These are phyloP conservation scores for Strix uralensis DNA, from an alignment of 2,113 vertebrate genomes.

Conservation along the genomic window DNA sequence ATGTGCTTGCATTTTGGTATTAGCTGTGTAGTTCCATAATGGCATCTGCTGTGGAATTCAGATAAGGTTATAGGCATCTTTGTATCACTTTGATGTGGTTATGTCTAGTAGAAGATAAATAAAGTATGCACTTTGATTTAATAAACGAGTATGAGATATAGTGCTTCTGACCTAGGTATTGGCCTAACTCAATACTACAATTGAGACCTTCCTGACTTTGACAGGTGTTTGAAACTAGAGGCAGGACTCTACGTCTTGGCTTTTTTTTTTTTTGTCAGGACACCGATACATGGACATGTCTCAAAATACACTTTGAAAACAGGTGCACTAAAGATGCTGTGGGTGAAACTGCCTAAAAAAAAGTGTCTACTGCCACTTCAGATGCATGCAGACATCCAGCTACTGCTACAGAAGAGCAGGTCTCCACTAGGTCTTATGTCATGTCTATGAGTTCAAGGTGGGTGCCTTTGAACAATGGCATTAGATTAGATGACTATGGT, in stretches of 20 bases:
- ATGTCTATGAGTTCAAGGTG: fast-evolving
- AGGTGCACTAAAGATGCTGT: not conserved
- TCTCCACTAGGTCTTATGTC: not conserved
- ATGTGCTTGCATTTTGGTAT: not conserved
- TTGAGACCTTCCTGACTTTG: not conserved
- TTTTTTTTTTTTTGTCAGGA: not conserved
- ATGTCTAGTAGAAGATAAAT: not conserved
- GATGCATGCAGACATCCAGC: not conserved
- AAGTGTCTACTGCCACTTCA: not conserved
- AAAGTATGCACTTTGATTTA: not conserved
- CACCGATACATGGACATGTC: too few species aligned
- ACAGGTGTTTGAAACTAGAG: not conserved
- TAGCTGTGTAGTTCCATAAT: not conserved
- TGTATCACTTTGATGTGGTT: not conserved
- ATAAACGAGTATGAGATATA: not conserved
- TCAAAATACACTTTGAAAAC: not conserved
- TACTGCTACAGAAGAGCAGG: not conserved
- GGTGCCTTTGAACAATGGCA: not conserved
- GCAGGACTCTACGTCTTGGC: not conserved
- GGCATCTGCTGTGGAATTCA: not conserved
- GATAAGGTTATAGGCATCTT: not conserved
- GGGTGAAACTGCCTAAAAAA: not conserved
- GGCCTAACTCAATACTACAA: not conserved
- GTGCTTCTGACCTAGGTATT: not conserved
- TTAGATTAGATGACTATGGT: not conserved